Evolutionary conservation across 2,113 vertebrate genomes (phyloP).

Genomic region (Sander vitreus): DNA sequence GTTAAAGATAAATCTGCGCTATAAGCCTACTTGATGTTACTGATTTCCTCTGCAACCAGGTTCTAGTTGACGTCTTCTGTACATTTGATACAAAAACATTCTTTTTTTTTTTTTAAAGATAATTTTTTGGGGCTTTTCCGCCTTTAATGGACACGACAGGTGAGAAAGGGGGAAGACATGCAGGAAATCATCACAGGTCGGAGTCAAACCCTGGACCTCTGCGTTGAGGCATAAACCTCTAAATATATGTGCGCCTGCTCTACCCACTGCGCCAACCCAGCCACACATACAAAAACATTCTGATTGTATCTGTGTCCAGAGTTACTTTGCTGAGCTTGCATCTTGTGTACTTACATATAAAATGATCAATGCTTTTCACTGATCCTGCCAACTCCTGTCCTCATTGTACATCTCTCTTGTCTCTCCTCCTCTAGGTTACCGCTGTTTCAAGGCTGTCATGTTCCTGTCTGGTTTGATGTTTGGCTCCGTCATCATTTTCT

Average conservation of each 20-base stretch:
- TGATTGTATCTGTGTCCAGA: not conserved
- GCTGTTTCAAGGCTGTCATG: slow-evolving; percentile 94
- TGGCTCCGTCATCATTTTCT: slow-evolving; percentile 90
- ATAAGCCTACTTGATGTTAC: not conserved
- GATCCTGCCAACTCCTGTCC: not conserved
- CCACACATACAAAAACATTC: not conserved
- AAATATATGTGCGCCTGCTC: too few relatives aligned
- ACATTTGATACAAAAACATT: not conserved
- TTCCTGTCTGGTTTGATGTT: slow-evolving; percentile 93
- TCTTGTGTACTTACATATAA: not conserved
- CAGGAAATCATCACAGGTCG: too few relatives aligned
- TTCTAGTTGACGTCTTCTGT: not conserved
- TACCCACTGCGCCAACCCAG: too few relatives aligned
- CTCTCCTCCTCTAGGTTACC: slow-evolving; percentile 83
- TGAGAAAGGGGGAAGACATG: too few relatives aligned
- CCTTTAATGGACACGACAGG: too few relatives aligned
- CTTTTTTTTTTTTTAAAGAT: not conserved
- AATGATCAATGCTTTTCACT: not conserved
- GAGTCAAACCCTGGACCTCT: too few relatives aligned
- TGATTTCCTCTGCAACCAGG: not conserved
- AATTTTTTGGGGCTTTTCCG: too few relatives aligned
- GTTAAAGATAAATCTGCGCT: not conserved
- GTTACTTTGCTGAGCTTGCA: not conserved
- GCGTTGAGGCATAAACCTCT: too few relatives aligned
- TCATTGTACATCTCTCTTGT: not conserved